These are phyloP conservation scores for Sciurus niger DNA, from an alignment of 2,113 vertebrate genomes.

Conservation along the genomic window DNA sequence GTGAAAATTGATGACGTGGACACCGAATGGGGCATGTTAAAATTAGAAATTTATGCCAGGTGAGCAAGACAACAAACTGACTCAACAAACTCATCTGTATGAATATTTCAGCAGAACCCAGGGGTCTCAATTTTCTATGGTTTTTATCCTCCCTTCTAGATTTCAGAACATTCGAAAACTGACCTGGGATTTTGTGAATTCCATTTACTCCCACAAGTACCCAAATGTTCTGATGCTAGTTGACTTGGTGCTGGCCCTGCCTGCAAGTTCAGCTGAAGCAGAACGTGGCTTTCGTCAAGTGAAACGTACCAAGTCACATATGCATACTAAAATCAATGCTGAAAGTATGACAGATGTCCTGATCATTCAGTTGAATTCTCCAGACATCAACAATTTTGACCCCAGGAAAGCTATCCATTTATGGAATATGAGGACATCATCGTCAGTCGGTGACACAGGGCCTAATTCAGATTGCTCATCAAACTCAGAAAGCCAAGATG, in stretches of 20 bases:
- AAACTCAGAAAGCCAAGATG: slow-evolving; percentile 78
- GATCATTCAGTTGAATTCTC: slow-evolving; percentile 87
- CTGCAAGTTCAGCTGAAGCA: slow-evolving; percentile 84
- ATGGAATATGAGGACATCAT: slow-evolving; percentile 82
- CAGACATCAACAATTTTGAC: slow-evolving; percentile 85
- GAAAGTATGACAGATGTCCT: slow-evolving; percentile 84
- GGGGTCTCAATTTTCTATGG: neutral
- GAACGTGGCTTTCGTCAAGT: slow-evolving; percentile 84
- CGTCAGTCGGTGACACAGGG: neutral
- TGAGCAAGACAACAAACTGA: slow-evolving; percentile 57
- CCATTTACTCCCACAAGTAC: slow-evolving; percentile 85
- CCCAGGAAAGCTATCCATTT: slow-evolving; percentile 83
- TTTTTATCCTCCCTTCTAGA: slow-evolving; percentile 76
- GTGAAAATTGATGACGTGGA: slow-evolving; percentile 83
- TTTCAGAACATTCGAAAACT: slow-evolving; percentile 84
- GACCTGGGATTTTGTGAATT: slow-evolving; percentile 87
- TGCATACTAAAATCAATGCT: slow-evolving; percentile 63
- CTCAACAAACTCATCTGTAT: neutral
- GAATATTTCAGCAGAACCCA: neutral
- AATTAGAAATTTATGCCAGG: slow-evolving; percentile 86
- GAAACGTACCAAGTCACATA: slow-evolving; percentile 73
- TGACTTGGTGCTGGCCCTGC: slow-evolving; percentile 85
- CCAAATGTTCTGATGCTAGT: slow-evolving; percentile 84
- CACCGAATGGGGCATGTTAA: slow-evolving; percentile 86
- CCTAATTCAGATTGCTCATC: slow-evolving; percentile 73